Evolutionary conservation across 2,888 invertebrate genomes (phyloP).

Genomic region (Xestia rhomboidea): DNA sequence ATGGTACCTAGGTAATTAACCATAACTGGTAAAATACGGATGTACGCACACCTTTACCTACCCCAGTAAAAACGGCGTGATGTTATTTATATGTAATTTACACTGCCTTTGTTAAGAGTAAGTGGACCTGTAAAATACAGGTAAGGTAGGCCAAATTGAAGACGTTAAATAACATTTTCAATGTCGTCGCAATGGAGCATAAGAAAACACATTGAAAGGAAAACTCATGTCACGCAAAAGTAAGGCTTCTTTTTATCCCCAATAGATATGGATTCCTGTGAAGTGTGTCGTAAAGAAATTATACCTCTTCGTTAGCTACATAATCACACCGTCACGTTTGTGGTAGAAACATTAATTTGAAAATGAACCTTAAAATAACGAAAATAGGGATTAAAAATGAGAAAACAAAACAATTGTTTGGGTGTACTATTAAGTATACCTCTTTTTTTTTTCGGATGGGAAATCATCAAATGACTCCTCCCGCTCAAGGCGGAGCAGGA

Average conservation of each 20-base stretch:
- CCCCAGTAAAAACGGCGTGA: no score
- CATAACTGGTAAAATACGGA: neutral
- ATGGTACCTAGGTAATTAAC: no score
- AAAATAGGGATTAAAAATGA: neutral
- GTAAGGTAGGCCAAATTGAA: constrained; percentile 10
- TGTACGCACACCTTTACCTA: neutral
- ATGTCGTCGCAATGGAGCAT: constrained; percentile 15
- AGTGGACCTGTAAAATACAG: constrained; percentile 1
- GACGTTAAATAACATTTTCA: constrained; percentile 24
- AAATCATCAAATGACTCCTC: no score
- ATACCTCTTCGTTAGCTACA: constrained; percentile 13
- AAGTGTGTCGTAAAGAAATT: constrained; percentile 43
- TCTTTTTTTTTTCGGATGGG: no score
- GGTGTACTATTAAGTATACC: no score
- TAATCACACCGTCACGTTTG: neutral
- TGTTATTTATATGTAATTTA: neutral
- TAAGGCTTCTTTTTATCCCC: constrained; percentile 56
- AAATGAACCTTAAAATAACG: neutral
- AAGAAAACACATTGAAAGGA: constrained; percentile 26
- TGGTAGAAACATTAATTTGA: neutral
- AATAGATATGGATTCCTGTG: constrained; percentile 49
- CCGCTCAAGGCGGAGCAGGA: no score
- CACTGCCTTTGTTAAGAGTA: constrained; percentile 8
- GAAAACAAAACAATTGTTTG: no score
- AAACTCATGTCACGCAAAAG: constrained; percentile 23